A percentile compares a stretch with the other conserved stretches of the same genome.
Evolutionary conservation across 2,888 invertebrate species (phyloP).

Genomic region (Leptopilina syphax): DNA sequence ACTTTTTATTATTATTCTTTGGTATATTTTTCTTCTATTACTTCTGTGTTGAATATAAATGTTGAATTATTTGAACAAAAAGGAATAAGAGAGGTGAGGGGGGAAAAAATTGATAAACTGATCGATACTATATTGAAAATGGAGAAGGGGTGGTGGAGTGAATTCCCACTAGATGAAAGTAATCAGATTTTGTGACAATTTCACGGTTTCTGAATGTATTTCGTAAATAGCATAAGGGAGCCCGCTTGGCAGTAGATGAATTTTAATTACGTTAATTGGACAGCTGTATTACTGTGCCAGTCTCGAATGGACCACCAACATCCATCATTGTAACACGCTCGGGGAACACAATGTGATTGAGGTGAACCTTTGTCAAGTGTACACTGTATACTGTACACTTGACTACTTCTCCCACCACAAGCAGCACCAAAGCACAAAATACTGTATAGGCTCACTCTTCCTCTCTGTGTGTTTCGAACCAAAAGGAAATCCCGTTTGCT

Average conservation of each 20-base stretch:
- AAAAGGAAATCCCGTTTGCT: background rate
- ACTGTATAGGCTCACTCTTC: background rate
- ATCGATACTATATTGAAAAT: no score
- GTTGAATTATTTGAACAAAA: no score
- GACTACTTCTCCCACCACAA: background rate
- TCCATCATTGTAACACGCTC: slow-evolving; percentile 20
- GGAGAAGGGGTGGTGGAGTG: background rate
- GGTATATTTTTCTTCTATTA: no score
- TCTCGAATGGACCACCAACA: slow-evolving; percentile 21
- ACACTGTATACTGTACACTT: background rate
- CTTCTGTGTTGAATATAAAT: no score
- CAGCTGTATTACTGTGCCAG: slow-evolving; percentile 18
- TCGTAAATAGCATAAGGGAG: slow-evolving; percentile 1
- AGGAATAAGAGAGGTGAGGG: no score
- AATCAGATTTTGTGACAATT: background rate
- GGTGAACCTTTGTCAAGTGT: slow-evolving; percentile 35
- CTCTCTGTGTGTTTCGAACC: background rate
- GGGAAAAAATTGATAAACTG: no score
- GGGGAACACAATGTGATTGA: slow-evolving; percentile 31
- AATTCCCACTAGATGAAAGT: background rate
- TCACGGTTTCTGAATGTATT: background rate
- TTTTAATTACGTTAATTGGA: slow-evolving; percentile 5
- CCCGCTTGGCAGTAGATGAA: slow-evolving; percentile 9
- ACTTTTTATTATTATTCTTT: no score
- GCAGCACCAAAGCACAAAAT: slow-evolving; percentile 19